A percentile compares a stretch with the other conserved stretches of the same genome.
These are phyloP conservation scores for Pyralis farinalis DNA, from an alignment of 2,888 invertebrate species.

Conservation along the genomic window DNA sequence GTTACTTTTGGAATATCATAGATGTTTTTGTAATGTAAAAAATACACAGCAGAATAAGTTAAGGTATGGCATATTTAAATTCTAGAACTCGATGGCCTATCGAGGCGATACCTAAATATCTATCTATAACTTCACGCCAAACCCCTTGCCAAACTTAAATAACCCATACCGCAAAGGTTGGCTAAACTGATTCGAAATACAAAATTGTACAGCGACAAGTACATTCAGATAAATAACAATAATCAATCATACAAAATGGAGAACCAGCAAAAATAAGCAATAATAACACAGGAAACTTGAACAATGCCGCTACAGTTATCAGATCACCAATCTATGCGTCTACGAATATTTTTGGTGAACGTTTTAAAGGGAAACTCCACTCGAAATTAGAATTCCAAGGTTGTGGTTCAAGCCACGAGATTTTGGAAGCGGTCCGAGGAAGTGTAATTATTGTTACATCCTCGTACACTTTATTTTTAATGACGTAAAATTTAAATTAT, in stretches of 20 bases:
- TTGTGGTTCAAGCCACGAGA: constrained; percentile 26
- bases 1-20: no score
- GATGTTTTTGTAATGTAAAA: no score
- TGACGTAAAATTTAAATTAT: not conserved
- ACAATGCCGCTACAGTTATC: constrained; percentile 63
- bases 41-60: no score
- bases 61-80: no score
- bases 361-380: constrained; percentile 63
- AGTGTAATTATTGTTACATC: not conserved
- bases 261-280: constrained; percentile 24
- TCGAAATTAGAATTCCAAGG: constrained; percentile 60
- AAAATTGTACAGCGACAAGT: not conserved
- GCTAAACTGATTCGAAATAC: no score
- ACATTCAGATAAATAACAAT: constrained; percentile 23
- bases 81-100: no score
- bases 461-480: not conserved
- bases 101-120: no score
- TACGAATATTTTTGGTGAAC: constrained; percentile 66
- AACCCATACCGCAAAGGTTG: no score
- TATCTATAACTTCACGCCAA: no score
- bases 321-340: constrained; percentile 52
- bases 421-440: constrained; percentile 17
- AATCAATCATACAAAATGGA: constrained; percentile 32
- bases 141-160: no score
- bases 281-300: constrained; percentile 54